Evolutionary conservation across 1,140 invertebrate genomes (phyloP).

Genomic region (Bathynomus jamesi): DNA sequence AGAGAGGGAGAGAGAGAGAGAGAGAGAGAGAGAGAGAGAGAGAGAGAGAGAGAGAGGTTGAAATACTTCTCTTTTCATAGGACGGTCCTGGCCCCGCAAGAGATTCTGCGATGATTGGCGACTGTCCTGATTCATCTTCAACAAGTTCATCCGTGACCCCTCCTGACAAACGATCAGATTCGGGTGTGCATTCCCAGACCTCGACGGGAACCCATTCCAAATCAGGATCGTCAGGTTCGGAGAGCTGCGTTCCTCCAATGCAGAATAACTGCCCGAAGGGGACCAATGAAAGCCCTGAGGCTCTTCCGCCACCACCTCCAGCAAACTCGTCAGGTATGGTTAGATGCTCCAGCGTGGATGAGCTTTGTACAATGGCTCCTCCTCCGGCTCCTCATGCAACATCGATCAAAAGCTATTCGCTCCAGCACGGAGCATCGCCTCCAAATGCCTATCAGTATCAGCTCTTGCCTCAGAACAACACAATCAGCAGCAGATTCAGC

Average conservation of each 20-base stretch:
- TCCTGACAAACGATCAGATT: constrained; percentile 35
- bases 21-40: too few relatives aligned
- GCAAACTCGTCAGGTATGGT: constrained; percentile 4
- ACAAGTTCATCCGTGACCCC: constrained; percentile 34
- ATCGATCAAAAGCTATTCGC: constrained; percentile 26
- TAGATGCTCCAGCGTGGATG: constrained; percentile 34
- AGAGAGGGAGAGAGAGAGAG: too few relatives aligned
- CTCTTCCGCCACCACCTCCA: constrained; percentile 8
- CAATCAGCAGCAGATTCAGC: not conserved
- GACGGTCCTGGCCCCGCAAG: constrained; percentile 16
- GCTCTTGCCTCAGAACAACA: not conserved
- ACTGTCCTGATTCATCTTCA: constrained; percentile 29
- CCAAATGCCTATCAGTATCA: constrained; percentile 10
- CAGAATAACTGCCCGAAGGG: not conserved
- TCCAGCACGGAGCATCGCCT: constrained; percentile 26
- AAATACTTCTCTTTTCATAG: too few relatives aligned
- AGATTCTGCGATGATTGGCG: constrained; percentile 9
- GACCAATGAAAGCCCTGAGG: not conserved
- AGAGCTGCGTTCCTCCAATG: constrained; percentile 25
- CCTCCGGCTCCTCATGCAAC: constrained; percentile 24
- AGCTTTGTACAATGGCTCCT: constrained; percentile 23
- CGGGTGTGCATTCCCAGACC: constrained; percentile 34
- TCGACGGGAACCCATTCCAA: constrained; percentile 36
- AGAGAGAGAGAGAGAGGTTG: too few relatives aligned
- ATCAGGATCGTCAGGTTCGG: constrained; percentile 35